A percentile compares a stretch with the other conserved stretches of the same genome.
phyloP scores from a whole-genome alignment of 2,888 invertebrate species.

The Drosophila kuntzei region DNA sequence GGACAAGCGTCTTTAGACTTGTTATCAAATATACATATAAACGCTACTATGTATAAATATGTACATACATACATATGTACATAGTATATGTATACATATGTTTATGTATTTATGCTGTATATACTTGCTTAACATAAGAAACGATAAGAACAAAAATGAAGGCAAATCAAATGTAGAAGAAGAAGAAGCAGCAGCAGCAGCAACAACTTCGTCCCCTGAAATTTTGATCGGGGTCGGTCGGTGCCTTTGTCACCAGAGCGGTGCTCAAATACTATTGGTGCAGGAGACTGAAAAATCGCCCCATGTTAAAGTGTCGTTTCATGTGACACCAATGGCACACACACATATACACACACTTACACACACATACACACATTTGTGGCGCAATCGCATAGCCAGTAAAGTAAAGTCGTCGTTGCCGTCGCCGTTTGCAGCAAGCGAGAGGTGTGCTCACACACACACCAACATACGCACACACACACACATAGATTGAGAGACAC shows the following conservation, averaged over 20 bases:
- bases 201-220: slow-evolving; percentile 18
- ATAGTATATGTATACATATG: not conserved
- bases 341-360: slow-evolving; percentile 42
- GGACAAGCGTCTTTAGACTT: slow-evolving; percentile 25
- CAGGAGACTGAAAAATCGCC: slow-evolving; percentile 79
- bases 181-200: slow-evolving; percentile 17
- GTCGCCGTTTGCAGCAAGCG: slow-evolving; percentile 17
- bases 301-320: slow-evolving; percentile 80
- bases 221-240: slow-evolving; percentile 40
- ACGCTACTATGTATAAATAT: not conserved
- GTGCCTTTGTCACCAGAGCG: slow-evolving; percentile 76
- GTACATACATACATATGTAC: not conserved
- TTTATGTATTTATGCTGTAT: slow-evolving; percentile 6
- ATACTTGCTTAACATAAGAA: slow-evolving; percentile 36
- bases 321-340: slow-evolving; percentile 57
- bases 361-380: slow-evolving; percentile 38
- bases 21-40: slow-evolving; percentile 5
- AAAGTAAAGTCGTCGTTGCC: slow-evolving; percentile 35
- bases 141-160: slow-evolving; percentile 35
- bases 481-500: slow-evolving; percentile 35
- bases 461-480: slow-evolving; percentile 23
- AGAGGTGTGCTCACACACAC: slow-evolving; percentile 23
- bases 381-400: slow-evolving; percentile 61
- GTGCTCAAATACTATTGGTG: slow-evolving; percentile 81
- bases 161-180: slow-evolving; percentile 32